Base-by-base conservation (phyloP, 2,888 invertebrate species). In the Pherbina coryleti region DNA sequence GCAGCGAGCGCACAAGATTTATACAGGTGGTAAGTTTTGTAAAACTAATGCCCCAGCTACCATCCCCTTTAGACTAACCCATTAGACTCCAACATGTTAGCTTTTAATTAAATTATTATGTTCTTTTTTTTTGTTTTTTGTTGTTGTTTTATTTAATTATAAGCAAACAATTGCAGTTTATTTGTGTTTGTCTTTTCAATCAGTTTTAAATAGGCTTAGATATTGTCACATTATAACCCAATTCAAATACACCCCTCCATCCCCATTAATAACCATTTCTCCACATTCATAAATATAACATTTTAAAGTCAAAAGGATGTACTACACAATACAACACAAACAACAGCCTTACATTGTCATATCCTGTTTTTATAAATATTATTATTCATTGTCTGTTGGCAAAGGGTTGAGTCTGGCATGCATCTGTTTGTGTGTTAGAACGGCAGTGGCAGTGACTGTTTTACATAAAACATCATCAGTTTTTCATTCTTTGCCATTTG, bases 1-100 rank as follows among this genome's bases (percentile, higher is more conserved):
- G 90, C 90, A 74, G 90, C 90, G 80, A 90, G 90, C 83, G 90
- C 90, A 77, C 89, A 90, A 86, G 90, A 90, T 85, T 85, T 90
- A 85, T 90, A 90, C 86, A 88, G 90, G 88, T 90, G 90, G 90
- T 90, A 88, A 88, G 88, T 88, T 87, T 86, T 84, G 81, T 34
- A 17, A 72, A 53, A 37, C 19, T 69, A 22, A n/a, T 51, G 14
- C 22, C 44, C n/a, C 69, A 34, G 34, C 69, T 9, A 22, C n/a
- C n/a, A n/a, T n/a, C n/a, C n/a, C n/a, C n/a, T n/a, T n/a, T n/a
- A n/a, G n/a, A n/a, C n/a, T n/a, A n/a, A n/a, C 44, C 37, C 37
- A 44, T 4, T 44, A 44, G 44, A 14, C 44, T 44, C 11, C 44
- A 44, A 14, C 44, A 44, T 44, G 44, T 1, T 44, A 44, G 44